Evolutionary conservation across 2,797 vertebrate species (phyloP), one percentile per base, ranked within the genome.

Genomic region (Champsocephalus esox): DNA sequence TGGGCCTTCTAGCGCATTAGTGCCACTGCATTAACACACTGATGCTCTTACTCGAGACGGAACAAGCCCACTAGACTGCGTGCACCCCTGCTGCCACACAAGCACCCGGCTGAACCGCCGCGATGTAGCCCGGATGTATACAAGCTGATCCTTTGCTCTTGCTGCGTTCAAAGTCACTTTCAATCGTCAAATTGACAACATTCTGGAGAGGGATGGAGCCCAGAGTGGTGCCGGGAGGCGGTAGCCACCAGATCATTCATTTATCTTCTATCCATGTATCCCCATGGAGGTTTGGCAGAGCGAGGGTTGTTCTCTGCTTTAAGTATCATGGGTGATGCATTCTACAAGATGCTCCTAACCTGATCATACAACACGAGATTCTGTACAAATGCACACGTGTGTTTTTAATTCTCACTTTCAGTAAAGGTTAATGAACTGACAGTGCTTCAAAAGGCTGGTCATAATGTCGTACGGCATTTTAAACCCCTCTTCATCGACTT

Each of bases 11-110:
- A 81, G 85, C 59, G 73, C 81, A 91, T 92, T 92, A 92, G 89
- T 87, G 85, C 82, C 83, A 86, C 85, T 74, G 89, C 88, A 91
- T 90, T 91, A 92, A 79, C 84, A 85, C 74, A 56, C 82, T 84
- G 86, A 90, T 86, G 89, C 89, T 90, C 87, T 89, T 83, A 84
- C 70, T 52, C 28, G 32, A 81, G 72, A 77, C 65, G 46, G 52
- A 38, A 45, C 67, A 32, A 62, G 61, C 73, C 69, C 74, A 66
- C 75, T 65, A 68, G 77, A 80, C 58, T 34, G 59, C 38, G 0
- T 61, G 44, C 63, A 11, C 55, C n/a, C 49, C 57, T 2, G 3
- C 51, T n/a, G 34, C 46, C n/a, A 14, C 67, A 56, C 54, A 17
- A 19, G 60, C 1, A 5, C 32, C 48, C 48, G 21, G 48, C 34